Conservation (phyloP, 2,113 vertebrate genomes). For the Cynoglossus semilaevis region DNA sequence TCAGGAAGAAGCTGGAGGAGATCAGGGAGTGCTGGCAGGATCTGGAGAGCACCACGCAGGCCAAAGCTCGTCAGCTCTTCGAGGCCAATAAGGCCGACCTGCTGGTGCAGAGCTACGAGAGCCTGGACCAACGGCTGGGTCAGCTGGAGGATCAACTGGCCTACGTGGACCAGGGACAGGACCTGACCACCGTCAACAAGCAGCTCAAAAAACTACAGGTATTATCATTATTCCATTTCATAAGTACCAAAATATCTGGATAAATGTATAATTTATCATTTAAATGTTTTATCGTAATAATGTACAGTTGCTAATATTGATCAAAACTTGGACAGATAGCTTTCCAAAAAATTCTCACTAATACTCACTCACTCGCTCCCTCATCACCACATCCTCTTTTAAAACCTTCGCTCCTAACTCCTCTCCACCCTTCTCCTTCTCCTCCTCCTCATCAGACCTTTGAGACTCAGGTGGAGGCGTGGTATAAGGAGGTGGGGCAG, state of each 20-base stretch:
- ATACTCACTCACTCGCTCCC: neutral
- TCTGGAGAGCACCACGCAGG: conserved; percentile 87
- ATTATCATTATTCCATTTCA: neutral
- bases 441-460: conserved; percentile 74
- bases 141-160: conserved; percentile 85
- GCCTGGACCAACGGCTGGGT: conserved; percentile 82
- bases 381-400: neutral
- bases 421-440: neutral
- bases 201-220: conserved; percentile 85
- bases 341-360: no score
- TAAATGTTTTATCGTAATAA: no score
- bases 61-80: conserved; percentile 86
- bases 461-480: conserved; percentile 89
- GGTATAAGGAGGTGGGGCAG: conserved; percentile 87
- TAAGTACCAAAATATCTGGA: no score
- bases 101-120: conserved; percentile 84
- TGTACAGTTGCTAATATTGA: no score
- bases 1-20: conserved; percentile 84
- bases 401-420: conserved; percentile 1
- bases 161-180: conserved; percentile 79
- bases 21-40: conserved; percentile 89
- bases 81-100: conserved; percentile 86
- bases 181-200: conserved; percentile 86
- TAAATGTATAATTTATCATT: no score
- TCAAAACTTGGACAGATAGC: no score